Evolutionary conservation across 1,140 invertebrate genomes (phyloP), one percentile per base, ranked within the genome.

Genomic region (Orussus abietinus): DNA sequence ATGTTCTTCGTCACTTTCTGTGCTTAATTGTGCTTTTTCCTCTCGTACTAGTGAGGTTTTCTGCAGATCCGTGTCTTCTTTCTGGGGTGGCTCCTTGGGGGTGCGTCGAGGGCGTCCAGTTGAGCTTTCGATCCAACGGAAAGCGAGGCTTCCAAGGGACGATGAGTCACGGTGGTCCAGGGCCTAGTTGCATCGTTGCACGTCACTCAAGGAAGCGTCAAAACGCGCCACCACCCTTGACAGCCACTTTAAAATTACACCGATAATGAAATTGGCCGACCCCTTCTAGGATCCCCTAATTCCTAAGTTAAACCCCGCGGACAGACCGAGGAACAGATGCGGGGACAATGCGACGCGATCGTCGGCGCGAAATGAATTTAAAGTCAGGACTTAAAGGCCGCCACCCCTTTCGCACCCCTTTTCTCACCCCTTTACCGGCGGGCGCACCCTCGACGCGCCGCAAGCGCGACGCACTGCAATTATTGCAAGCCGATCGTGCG

Each of bases 191-290:
- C n/a, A n/a, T n/a, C n/a, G n/a, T n/a, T n/a, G n/a, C n/a, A 38
- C 42, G 57, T 51, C 57, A 56, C 38, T 63, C 51, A 55, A 60
- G 55, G 42, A 60, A 64, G 57, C 54, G 56, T 54, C 50, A 56
- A 45, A 60, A 65, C 60, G 54, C 49, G 49, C 42, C 55, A 38
- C 55, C 49, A 53, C 51, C 53, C 57, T 57, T 62, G 59, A 66
- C 63, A 62, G 62, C 64, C 64, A 69, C 66, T 69, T 69, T 67
- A 66, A 64, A 69, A 69, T 69, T 65, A 67, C 55, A 66, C 59
- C 56, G 62, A 69, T 69, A 69, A 69, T 67, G 66, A 69, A 69
- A 69, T 69, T 66, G 61, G 58, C 53, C 53, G 34, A 34, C 52
- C 47, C n/a, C n/a, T n/a, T n/a, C n/a, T n/a, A n/a, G n/a, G n/a